Base-by-base conservation (phyloP, 2,113 vertebrate genomes). In the Micronisus gabar region DNA sequence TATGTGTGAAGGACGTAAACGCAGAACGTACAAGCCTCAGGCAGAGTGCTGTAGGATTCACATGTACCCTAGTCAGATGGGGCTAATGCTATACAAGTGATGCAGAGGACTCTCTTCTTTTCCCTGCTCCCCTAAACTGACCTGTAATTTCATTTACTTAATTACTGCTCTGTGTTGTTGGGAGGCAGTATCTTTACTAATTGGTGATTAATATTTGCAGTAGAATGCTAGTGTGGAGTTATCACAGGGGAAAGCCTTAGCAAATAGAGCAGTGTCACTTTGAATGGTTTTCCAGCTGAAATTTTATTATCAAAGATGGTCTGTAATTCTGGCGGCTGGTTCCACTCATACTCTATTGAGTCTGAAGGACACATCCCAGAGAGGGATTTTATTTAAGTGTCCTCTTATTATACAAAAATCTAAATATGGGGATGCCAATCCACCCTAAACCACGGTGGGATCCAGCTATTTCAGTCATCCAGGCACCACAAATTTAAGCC, bases 201-300 rank as follows among this genome's bases (percentile, higher is more conserved):
- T 96, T 81, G 84, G 73, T 85, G 84, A 87, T 89, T 94, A 88
- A 78, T 93, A 88, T 59, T 90, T 93, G 56, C 66, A 71, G 55
- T 63, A 68, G 59, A 86, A 79, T 67, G 53, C 65, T 25, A 38
- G 43, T 1, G 7, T 56, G 62, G 83, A 34, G 38, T 86, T 95
- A 61, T 12, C 58, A 47, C 29, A 38, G 72, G 80, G 38, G 68
- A 94, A 86, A 79, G 73, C 66, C 75, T 59, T 53, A 74, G 41
- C 38, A 10, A 74, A 40, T 32, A 82, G 21, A 75, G 62, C 43
- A 56, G 40, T 88, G 88, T 84, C 72, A 41, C 52, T 91, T 68
- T 47, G 76, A 93, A 67, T 66, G n/a, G 68, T 52, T 89, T 93
- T 87, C 52, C 47, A 88, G 73, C 13, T 48, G 76, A 81, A 88